Evolutionary conservation across 2,888 invertebrate species (phyloP).

Genomic region (Drosophila borborema): DNA sequence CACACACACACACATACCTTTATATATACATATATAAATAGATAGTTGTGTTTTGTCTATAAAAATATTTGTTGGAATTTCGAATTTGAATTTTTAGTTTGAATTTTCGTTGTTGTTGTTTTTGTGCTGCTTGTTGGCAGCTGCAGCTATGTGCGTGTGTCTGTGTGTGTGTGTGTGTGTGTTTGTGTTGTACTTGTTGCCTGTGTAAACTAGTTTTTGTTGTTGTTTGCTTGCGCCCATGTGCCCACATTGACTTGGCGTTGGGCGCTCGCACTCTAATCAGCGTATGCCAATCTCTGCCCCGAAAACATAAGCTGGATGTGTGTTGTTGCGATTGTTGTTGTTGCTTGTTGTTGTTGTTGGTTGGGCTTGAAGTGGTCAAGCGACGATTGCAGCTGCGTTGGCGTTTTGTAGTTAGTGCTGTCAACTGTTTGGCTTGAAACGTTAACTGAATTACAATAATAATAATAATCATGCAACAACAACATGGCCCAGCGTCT

Average conservation of each 20-base stretch:
- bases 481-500: slow-evolving; percentile 28
- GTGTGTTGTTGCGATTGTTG: slow-evolving; percentile 13
- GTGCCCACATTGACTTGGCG: slow-evolving; percentile 56
- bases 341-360: slow-evolving; percentile 11
- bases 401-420: slow-evolving; percentile 61
- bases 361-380: slow-evolving; percentile 23
- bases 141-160: slow-evolving; percentile 34
- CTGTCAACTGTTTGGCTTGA: slow-evolving; percentile 16
- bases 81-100: slow-evolving; percentile 72
- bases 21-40: slow-evolving; percentile 1
- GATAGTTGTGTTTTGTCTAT: slow-evolving; percentile 57
- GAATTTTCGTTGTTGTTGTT: slow-evolving; percentile 30
- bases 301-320: slow-evolving; percentile 29
- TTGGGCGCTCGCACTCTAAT: slow-evolving; percentile 65
- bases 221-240: slow-evolving; percentile 28
- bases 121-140: slow-evolving; percentile 32
- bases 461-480: slow-evolving; percentile 33
- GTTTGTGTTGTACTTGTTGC: slow-evolving; percentile 53
- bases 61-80: slow-evolving; percentile 65
- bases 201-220: slow-evolving; percentile 52
- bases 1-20: slow-evolving; percentile 24
- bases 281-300: slow-evolving; percentile 74
- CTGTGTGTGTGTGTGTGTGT: slow-evolving; percentile 28
- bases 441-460: slow-evolving; percentile 75
- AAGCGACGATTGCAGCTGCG: slow-evolving; percentile 47